Base-by-base conservation (phyloP, 2,113 vertebrate species). In the Apodemus speciosus region DNA sequence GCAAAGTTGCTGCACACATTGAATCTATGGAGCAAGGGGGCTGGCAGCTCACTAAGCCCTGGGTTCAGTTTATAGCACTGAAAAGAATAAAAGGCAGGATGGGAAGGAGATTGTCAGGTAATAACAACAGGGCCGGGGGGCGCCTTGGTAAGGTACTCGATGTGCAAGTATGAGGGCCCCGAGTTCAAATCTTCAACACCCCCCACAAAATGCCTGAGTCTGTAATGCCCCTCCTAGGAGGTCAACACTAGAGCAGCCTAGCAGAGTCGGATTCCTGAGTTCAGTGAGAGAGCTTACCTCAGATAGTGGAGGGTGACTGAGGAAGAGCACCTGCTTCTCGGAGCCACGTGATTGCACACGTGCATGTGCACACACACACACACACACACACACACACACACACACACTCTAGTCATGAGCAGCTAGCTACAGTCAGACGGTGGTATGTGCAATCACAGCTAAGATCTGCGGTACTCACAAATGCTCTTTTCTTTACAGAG, bases 401-500 rank as follows among this genome's bases (percentile, higher is more conserved):
- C 23, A 30, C 58, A 20, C 6, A 46, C 27, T 11, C 30, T 20
- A 40, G 58, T 51, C 18, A 53, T 0, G 49, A 62, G 83, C 20
- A 53, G 46, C 32, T n/a, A 15, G 16, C 6, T 43, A 1, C 16
- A 77, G 18, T 16, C 3, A 20, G 2, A 23, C n/a, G 51, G 46
- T 88, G 49, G 3, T 62, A n/a, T 80, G 64, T 93, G 91, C 94
- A 62, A 40, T 85, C 51, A 9, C 60, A 40, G 6, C 60, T 58
- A 13, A 75, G 38, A 18, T 1, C 0, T 84, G 72, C 93, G 2
- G 21, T 84, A 32, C 11, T 81, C 62, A 69, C 30, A 58, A 20
- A 56, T 10, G 6, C 1, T 6, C 64, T 64, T 86, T 60, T 84
- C 93, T 89, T 97, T 95, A 66, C 94, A 99, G 99, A 99, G 95